Evolutionary conservation across 2,888 invertebrate species (phyloP).

Genomic region (Agriopis leucophaearia): DNA sequence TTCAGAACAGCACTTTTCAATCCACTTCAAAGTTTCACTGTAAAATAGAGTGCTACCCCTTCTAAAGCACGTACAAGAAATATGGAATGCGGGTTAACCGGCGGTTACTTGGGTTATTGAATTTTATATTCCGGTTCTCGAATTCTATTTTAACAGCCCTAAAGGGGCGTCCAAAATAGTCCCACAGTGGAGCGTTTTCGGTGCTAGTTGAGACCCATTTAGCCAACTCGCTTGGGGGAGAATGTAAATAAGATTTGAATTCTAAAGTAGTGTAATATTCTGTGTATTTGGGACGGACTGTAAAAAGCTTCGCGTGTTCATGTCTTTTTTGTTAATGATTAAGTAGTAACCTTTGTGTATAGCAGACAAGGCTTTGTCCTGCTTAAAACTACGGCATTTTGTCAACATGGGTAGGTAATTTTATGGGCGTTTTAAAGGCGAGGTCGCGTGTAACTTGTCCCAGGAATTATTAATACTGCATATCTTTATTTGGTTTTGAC

Average conservation of each 20-base stretch:
- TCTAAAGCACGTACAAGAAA: constrained; percentile 47
- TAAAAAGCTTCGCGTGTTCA: constrained; percentile 43
- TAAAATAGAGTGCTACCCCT: constrained; percentile 37
- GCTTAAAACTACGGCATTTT: constrained; percentile 36
- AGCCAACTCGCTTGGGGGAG: constrained; percentile 67
- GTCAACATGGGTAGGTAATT: constrained; percentile 37
- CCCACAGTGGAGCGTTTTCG: constrained; percentile 64
- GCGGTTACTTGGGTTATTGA: constrained; percentile 64
- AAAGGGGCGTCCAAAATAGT: constrained; percentile 77
- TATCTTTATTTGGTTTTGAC: constrained; percentile 22
- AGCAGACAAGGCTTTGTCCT: constrained; percentile 30
- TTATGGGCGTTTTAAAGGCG: constrained; percentile 26
- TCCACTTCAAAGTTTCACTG: constrained; percentile 46
- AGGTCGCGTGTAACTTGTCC: constrained; percentile 19
- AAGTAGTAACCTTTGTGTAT: constrained; percentile 30
- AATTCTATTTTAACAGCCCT: constrained; percentile 77
- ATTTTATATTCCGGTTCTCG: constrained; percentile 73
- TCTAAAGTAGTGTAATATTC: constrained; percentile 62
- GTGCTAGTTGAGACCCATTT: constrained; percentile 71
- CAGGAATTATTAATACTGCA: constrained; percentile 22
- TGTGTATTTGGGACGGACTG: constrained; percentile 30
- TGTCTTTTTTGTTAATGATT: constrained; percentile 40
- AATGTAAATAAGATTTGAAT: constrained; percentile 83
- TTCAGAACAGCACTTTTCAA: constrained; percentile 41
- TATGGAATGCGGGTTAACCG: constrained; percentile 52